These are phyloP conservation scores for Butorides virescens DNA, from an alignment of 2,113 vertebrate genomes.

Conservation along the genomic window DNA sequence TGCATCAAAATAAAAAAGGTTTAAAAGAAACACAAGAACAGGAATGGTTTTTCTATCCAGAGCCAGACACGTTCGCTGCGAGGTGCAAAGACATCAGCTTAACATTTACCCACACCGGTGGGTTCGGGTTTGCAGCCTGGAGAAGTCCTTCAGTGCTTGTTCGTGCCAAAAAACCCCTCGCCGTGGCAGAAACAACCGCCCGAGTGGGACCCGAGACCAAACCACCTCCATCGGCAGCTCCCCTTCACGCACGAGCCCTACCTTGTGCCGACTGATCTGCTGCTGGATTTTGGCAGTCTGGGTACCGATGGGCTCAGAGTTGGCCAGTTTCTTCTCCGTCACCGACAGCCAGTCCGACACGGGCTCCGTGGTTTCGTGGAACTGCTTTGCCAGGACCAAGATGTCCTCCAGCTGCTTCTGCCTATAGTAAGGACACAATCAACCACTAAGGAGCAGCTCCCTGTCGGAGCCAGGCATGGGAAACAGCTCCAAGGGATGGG, in stretches of 20 bases:
- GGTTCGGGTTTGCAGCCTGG: background rate
- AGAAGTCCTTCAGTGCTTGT: background rate
- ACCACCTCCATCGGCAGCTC: background rate
- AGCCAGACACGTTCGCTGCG: accelerated
- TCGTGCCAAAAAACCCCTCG: background rate
- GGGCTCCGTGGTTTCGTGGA: conserved; percentile 94
- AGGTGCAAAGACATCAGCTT: background rate
- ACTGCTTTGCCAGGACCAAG: conserved; percentile 92
- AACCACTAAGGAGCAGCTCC: background rate
- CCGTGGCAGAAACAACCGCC: background rate
- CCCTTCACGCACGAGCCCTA: background rate
- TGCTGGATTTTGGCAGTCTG: conserved; percentile 96
- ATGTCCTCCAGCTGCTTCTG: conserved; percentile 96
- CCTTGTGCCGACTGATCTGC: conserved; percentile 95
- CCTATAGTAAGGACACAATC: conserved; percentile 65
- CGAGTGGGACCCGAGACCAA: background rate
- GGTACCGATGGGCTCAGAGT: conserved; percentile 95
- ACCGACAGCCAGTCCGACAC: conserved; percentile 92
- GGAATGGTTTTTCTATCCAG: background rate
- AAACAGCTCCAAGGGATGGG: background rate
- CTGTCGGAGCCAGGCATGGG: background rate
- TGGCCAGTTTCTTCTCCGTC: conserved; percentile 92
- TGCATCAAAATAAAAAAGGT: background rate
- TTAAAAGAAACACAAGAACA: background rate
- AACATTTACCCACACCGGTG: background rate